Percentiles rank a stretch among this genome's conserved stretches.
Evolutionary conservation across 2,888 invertebrate species (phyloP).

Genomic region (Ectemnius continuus): DNA sequence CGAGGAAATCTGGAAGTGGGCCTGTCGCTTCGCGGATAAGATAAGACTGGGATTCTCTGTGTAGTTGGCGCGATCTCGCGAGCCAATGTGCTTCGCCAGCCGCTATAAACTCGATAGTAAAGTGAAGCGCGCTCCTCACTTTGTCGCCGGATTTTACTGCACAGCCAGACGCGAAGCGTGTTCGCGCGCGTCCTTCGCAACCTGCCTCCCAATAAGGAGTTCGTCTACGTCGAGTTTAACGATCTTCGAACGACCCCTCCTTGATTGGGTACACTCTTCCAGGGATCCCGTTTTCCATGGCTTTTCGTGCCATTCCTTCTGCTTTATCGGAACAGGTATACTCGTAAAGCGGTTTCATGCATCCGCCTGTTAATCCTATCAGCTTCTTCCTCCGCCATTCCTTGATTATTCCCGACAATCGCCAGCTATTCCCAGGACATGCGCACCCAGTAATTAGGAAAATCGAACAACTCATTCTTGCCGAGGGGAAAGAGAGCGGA

Average conservation of each 20-base stretch:
- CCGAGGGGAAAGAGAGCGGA: no score
- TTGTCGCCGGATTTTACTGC: constrained; percentile 62
- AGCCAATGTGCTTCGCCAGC: constrained; percentile 38
- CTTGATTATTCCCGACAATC: background rate
- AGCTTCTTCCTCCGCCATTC: constrained; percentile 10
- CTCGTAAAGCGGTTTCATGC: constrained; percentile 45
- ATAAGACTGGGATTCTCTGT: constrained; percentile 54
- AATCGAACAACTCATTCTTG: no score
- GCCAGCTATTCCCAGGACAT: no score
- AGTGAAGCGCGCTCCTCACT: constrained; percentile 61
- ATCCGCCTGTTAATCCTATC: constrained; percentile 16
- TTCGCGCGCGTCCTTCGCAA: constrained; percentile 5
- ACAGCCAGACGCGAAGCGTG: constrained; percentile 11
- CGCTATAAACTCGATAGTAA: constrained; percentile 60
- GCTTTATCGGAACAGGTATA: constrained; percentile 49
- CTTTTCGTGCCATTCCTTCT: background rate
- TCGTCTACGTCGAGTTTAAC: constrained; percentile 52
- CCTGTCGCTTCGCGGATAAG: constrained; percentile 55
- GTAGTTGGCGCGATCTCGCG: constrained; percentile 42
- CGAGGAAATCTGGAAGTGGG: constrained; percentile 46
- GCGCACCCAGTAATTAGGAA: no score
- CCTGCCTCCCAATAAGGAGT: constrained; percentile 40
- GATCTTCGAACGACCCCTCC: constrained; percentile 8
- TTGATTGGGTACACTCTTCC: constrained; percentile 10
- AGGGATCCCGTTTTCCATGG: constrained; percentile 27